Evolutionary conservation across 2,888 invertebrate species (phyloP).

Genomic region (Cotesia congregata): DNA sequence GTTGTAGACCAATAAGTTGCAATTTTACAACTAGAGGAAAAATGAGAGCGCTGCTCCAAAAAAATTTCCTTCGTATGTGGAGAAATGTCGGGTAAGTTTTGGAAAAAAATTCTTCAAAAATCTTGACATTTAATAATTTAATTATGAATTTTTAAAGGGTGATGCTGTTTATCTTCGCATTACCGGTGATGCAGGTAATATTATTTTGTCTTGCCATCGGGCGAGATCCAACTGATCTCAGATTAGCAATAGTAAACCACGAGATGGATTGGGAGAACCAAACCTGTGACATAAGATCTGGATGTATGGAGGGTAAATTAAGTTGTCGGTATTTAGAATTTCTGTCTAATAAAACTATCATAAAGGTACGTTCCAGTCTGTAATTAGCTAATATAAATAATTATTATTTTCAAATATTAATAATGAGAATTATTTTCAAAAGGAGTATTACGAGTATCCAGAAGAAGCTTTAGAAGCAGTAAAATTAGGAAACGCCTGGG

Average conservation of each 20-base stretch:
- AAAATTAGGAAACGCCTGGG: constrained; percentile 86
- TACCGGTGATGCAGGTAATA: constrained; percentile 95
- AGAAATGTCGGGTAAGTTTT: constrained; percentile 82
- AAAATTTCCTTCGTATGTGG: constrained; percentile 94
- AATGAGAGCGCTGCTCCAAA: constrained; percentile 86
- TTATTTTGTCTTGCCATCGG: constrained; percentile 94
- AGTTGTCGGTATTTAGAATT: constrained; percentile 86
- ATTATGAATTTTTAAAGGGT: constrained; percentile 71
- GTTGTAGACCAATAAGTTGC: constrained; percentile 73
- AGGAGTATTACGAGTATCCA: constrained; percentile 77
- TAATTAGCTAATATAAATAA: not conserved
- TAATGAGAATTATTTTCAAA: constrained; percentile 26
- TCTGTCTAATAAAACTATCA: constrained; percentile 80
- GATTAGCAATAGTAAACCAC: constrained; percentile 83
- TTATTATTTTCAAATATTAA: constrained; percentile 6
- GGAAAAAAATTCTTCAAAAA: not conserved
- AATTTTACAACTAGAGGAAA: constrained; percentile 86
- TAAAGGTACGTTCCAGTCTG: constrained; percentile 71
- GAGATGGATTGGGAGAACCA: constrained; percentile 73
- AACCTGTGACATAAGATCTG: constrained; percentile 72
- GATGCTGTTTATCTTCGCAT: constrained; percentile 92
- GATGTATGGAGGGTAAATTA: constrained; percentile 80
- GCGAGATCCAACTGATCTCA: constrained; percentile 86
- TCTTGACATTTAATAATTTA: not conserved
- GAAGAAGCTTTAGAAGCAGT: constrained; percentile 82